Evolutionary conservation across 2,797 vertebrate species (phyloP).

Genomic region (Malurus splendens): DNA sequence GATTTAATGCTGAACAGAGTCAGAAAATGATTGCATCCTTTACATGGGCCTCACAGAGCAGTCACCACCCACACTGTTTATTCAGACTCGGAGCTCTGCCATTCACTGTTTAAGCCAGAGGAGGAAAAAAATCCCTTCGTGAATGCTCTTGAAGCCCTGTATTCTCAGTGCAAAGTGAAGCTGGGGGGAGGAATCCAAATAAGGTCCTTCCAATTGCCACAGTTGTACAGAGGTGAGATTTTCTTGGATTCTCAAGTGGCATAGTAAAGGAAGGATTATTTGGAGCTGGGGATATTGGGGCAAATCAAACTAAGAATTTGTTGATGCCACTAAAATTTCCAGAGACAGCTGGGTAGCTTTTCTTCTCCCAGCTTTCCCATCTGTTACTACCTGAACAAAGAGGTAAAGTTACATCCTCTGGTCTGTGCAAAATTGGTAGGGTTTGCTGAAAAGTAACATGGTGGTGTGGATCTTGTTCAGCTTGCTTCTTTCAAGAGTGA

Average conservation of each 20-base stretch:
- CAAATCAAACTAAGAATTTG: conserved; percentile 2
- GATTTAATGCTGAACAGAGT: conserved; percentile 76
- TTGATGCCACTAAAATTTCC: conserved; percentile 45
- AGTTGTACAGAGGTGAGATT: conserved; percentile 53
- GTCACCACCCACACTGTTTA: conserved; percentile 85
- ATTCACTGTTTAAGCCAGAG: conserved; percentile 79
- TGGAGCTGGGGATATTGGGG: not conserved
- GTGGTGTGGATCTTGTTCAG: not conserved
- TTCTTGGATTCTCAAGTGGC: conserved; percentile 9
- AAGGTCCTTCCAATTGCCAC: conserved; percentile 40
- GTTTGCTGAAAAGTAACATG: not conserved
- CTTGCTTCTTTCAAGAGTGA: not conserved
- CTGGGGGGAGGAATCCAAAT: conserved; percentile 57
- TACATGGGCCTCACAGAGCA: conserved; percentile 77
- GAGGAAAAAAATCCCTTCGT: conserved; percentile 62
- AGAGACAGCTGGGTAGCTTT: conserved; percentile 38
- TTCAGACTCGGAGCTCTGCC: conserved; percentile 81
- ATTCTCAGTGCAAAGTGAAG: conserved; percentile 63
- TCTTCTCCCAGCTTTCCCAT: not conserved
- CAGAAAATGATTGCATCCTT: conserved; percentile 78
- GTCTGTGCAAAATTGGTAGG: not conserved
- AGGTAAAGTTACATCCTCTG: not conserved
- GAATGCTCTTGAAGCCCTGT: conserved; percentile 71
- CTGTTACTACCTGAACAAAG: conserved; percentile 24
- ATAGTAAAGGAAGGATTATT: not conserved